Conservation (phyloP, 2,797 vertebrate species). For the Chelidonichthys spinosus region DNA sequence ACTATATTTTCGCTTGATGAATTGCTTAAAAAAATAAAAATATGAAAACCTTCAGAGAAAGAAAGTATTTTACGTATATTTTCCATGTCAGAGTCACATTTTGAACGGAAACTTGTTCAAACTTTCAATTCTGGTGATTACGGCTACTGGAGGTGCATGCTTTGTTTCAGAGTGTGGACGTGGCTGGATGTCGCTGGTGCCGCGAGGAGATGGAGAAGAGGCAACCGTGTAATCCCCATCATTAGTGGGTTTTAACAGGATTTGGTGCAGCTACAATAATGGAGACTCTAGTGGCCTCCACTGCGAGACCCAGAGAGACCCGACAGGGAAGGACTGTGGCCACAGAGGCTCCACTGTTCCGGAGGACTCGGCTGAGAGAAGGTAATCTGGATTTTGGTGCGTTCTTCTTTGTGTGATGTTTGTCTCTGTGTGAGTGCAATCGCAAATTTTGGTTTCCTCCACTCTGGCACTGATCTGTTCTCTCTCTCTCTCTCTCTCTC, state of each 20-base stretch:
- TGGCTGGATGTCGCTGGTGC: conserved; percentile 66
- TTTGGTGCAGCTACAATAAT: conserved; percentile 82
- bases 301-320: conserved; percentile 74
- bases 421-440: conserved; percentile 51
- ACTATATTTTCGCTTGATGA: conserved; percentile 5
- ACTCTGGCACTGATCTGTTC: conserved; percentile 39
- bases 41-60: not conserved
- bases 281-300: conserved; percentile 79
- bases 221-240: conserved; percentile 81
- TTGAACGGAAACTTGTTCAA: conserved; percentile 31
- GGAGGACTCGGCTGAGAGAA: conserved; percentile 60
- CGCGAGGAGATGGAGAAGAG: conserved; percentile 62
- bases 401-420: not conserved
- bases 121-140: conserved; percentile 56
- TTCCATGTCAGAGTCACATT: not conserved
- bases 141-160: conserved; percentile 29
- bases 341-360: conserved; percentile 69
- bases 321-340: conserved; percentile 67
- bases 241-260: conserved; percentile 85
- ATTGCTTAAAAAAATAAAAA: conserved; percentile 1
- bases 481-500: conserved; percentile 25
- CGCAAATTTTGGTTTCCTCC: conserved; percentile 51
- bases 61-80: conserved; percentile 1
- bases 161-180: conserved; percentile 65
- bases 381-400: conserved; percentile 68